Evolutionary conservation across 1,140 invertebrate genomes (phyloP), one percentile per base, ranked within the genome.

Genomic region (Choristoneura fumiferana): DNA sequence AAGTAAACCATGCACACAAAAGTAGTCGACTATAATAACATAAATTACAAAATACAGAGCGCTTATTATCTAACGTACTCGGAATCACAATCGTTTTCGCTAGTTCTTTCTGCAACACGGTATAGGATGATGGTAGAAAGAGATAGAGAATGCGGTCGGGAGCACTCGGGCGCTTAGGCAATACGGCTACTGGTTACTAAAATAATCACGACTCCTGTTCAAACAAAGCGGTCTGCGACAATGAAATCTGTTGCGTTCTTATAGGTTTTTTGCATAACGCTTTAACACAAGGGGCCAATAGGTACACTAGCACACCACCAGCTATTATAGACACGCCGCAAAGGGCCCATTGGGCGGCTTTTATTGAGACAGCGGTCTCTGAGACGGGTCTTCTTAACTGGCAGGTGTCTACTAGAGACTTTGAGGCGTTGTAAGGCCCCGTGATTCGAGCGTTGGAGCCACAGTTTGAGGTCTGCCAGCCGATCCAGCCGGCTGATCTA

Each of bases 281-380:
- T 63, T 82, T 87, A 6, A 85, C 45, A 54, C 81, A 81, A 0
- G 84, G 84, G 4, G 78, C 78, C 54, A 87, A 13, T 54, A 87
- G 67, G 67, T 85, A 87, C 33, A 81, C 39, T 13, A 87, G 56
- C 2, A 85, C 77, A 1, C 63, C 71, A 0, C 57, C 67, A 1
- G 84, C 82, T 38, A 87, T 67, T 6, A 83, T 76, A 0, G 80
- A 85, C 15, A 85, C 66, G 0, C 64, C 81, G 40, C 76, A 83
- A 4, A 87, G 56, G 0, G 77, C 78, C 84, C 84, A 87, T 36
- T 87, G 84, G 4, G 84, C 84, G 0, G 83, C 77, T 57, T 76
- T 81, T 53, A 86, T 87, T 0, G 83, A 84, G 5, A 78, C 66
- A 0, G 78, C 71, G 0, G 70, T 69, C n/a, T 86, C 76, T 0